A percentile compares a stretch with the other conserved stretches of the same genome.
These are phyloP conservation scores for Erynnis tages DNA, from an alignment of 2,888 invertebrate species.

Conservation along the genomic window DNA sequence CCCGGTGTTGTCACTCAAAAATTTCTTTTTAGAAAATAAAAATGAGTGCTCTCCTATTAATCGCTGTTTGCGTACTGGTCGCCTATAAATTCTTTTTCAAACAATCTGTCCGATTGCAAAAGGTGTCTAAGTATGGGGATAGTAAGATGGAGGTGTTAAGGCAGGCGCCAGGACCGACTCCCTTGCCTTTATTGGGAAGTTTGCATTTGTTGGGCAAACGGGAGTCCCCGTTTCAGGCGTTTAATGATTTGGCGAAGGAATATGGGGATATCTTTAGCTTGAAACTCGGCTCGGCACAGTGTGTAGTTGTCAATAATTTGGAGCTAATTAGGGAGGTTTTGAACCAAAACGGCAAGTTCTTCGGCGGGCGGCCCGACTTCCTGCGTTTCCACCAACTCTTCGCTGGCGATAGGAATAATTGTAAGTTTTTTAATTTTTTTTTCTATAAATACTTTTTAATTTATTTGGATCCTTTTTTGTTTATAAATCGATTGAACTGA, in stretches of 20 bases:
- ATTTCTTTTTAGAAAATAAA: constrained; percentile 55
- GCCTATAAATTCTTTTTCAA: constrained; percentile 57
- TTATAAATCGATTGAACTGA: background rate
- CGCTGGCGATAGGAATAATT: constrained; percentile 92
- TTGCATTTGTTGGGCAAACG: constrained; percentile 84
- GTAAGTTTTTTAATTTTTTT: constrained; percentile 82
- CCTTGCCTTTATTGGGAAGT: constrained; percentile 86
- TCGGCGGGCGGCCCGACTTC: constrained; percentile 92
- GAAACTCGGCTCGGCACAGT: constrained; percentile 84
- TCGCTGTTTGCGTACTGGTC: constrained; percentile 49
- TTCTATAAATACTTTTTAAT: background rate
- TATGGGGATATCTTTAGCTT: constrained; percentile 89
- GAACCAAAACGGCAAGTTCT: constrained; percentile 89
- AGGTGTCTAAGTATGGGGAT: constrained; percentile 47
- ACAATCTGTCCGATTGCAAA: constrained; percentile 46
- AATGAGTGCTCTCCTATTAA: constrained; percentile 70
- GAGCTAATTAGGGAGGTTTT: constrained; percentile 87
- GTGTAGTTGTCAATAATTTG: constrained; percentile 88
- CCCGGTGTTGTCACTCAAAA: constrained; percentile 62
- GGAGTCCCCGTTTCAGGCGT: constrained; percentile 86
- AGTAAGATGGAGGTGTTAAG: constrained; percentile 44
- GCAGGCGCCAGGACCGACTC: constrained; percentile 84
- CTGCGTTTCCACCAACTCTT: constrained; percentile 90
- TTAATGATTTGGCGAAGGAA: constrained; percentile 84
- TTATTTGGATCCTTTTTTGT: background rate